Base-by-base conservation (phyloP, 2,797 vertebrate genomes). In the Cirrhinus mrigala region DNA sequence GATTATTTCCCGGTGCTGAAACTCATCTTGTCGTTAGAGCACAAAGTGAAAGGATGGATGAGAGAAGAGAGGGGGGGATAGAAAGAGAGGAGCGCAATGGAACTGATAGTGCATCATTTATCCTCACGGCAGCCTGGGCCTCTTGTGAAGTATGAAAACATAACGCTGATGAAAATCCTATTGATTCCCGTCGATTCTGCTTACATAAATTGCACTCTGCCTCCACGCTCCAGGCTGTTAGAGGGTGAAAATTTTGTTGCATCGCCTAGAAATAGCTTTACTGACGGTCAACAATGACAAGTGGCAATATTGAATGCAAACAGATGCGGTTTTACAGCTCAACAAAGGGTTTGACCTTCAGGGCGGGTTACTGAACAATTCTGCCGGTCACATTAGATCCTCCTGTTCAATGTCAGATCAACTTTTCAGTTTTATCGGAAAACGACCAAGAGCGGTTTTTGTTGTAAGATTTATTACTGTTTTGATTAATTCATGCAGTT, bases 151-250 rank as follows among this genome's bases (percentile, higher is more conserved):
- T 91, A 95, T 94, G 92, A 94, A 96, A 95, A 95, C 92, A 92
- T 92, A 95, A 93, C 91, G 88, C 93, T 95, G 95, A 95, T 95
- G 94, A 96, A 96, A 96, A 94, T 94, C 89, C 89, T 92, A 95
- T 95, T 86, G 95, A 96, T 95, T 89, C 84, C 81, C 82, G 89
- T 92, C 87, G 87, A 93, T 94, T 94, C 92, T 93, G 94, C 93
- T 94, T 90, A 94, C 93, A 95, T 90, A 93, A 92, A 95, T 94
- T 93, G 92, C 88, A 88, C 88, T 91, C 88, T 93, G 92, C 86
- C 92, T 92, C 91, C 89, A 81, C 89, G 79, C 87, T 88, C 90
- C 90, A 71, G 85, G 78, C 87, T 88, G 90, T 90, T 90, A 88
- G 82, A 88, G 89, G 92, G 89, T n/a, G 90, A 89, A 92, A 92